phyloP scores from a whole-genome alignment of 1,140 invertebrate species.

The Apolygus lucorum region DNA sequence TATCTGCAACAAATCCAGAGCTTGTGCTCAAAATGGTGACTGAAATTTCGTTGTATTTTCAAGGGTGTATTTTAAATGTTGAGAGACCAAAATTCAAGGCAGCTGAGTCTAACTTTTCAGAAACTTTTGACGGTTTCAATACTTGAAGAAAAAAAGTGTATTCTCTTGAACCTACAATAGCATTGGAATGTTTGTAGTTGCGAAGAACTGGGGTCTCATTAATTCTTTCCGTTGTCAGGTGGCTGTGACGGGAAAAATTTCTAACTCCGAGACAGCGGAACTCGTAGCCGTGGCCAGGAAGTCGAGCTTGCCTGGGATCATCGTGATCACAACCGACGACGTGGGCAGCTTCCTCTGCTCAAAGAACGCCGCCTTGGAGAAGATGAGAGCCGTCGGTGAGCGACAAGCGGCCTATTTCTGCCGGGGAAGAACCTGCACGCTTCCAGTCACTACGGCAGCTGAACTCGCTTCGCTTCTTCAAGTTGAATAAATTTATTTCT shows the following conservation, averaged over 20 bases:
- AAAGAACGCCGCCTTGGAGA: conserved; percentile 21
- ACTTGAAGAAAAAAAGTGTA: too few relatives aligned
- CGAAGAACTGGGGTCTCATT: too few relatives aligned
- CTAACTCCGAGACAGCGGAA: conserved; percentile 54
- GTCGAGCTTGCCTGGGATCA: conserved; percentile 57
- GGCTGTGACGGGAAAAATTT: conserved; percentile 53
- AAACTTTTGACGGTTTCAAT: too few relatives aligned
- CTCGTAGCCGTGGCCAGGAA: conserved; percentile 56
- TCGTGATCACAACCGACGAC: conserved; percentile 54
- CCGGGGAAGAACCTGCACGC: conserved; percentile 63
- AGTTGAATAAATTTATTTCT: conserved; percentile 28
- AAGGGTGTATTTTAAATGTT: too few relatives aligned
- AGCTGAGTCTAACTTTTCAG: too few relatives aligned
- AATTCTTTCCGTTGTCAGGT: conserved; percentile 47
- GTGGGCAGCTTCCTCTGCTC: conserved; percentile 40
- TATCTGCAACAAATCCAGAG: too few relatives aligned
- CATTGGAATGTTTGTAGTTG: too few relatives aligned
- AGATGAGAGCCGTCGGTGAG: conserved; percentile 39
- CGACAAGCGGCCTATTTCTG: conserved; percentile 71
- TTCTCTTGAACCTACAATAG: too few relatives aligned
- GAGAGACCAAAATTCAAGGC: too few relatives aligned
- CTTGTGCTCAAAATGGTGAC: too few relatives aligned
- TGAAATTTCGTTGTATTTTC: too few relatives aligned
- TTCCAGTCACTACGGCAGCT: conserved; percentile 62
- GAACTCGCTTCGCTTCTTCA: conserved; percentile 55